These are phyloP conservation scores for Drepana arcuata DNA, from an alignment of 1,140 invertebrate species.

Conservation along the genomic window DNA sequence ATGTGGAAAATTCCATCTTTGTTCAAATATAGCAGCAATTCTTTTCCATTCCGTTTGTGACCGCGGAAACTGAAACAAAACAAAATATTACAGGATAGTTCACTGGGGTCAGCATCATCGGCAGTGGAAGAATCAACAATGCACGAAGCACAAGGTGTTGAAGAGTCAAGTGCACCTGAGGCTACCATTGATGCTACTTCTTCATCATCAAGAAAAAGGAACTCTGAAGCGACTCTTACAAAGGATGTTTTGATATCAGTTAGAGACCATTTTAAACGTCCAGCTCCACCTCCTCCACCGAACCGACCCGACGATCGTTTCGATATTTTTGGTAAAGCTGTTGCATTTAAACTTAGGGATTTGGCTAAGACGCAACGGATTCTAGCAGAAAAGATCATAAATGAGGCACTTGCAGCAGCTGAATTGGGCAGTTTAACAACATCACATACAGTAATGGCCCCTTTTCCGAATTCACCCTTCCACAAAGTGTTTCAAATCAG, in stretches of 20 bases:
- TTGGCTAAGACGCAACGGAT: not conserved
- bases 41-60: not conserved
- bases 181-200: too few species aligned
- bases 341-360: not conserved
- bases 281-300: not conserved
- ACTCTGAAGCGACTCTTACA: too few species aligned
- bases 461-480: too few species aligned
- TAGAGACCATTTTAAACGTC: slow-evolving; percentile 1
- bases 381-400: slow-evolving; percentile 1
- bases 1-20: not conserved
- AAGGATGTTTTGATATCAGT: not conserved
- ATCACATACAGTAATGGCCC: too few species aligned
- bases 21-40: not conserved
- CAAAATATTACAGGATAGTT: not conserved
- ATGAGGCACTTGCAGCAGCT: not conserved
- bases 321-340: not conserved
- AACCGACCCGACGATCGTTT: not conserved
- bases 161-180: too few species aligned
- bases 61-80: not conserved
- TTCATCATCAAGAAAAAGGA: too few species aligned
- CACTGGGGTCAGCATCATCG: not conserved
- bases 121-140: too few species aligned
- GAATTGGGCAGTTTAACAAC: slow-evolving; percentile 2
- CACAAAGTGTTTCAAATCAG: too few species aligned
- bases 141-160: too few species aligned